Evolutionary conservation across 2,888 invertebrate species (phyloP).

Genomic region (Drosophila setosimentum): DNA sequence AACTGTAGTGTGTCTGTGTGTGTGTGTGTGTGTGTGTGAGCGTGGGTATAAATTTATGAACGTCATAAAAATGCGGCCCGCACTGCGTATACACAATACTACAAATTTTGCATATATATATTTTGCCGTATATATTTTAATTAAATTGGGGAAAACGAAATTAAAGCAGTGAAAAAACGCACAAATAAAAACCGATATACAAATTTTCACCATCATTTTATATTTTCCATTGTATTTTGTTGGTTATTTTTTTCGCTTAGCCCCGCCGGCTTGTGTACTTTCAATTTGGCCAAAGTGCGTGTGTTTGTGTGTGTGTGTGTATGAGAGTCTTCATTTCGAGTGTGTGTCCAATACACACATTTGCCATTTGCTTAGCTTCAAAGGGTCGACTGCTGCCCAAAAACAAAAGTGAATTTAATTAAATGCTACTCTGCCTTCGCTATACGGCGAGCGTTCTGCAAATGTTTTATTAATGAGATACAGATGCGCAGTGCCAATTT

Average conservation of each 20-base stretch:
- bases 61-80: conserved; percentile 55
- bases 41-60: conserved; percentile 39
- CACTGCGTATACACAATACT: conserved; percentile 68
- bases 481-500: conserved; percentile 8
- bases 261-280: conserved; percentile 65
- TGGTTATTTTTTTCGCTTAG: conserved; percentile 37
- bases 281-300: conserved; percentile 55
- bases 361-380: conserved; percentile 16
- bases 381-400: conserved; percentile 10
- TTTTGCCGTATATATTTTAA: conserved; percentile 67
- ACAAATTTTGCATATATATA: conserved; percentile 14
- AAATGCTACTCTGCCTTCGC: conserved; percentile 17
- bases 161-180: conserved; percentile 15
- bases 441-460: not conserved
- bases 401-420: conserved; percentile 47
- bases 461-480: conserved; percentile 51
- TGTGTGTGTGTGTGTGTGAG: conserved; percentile 8
- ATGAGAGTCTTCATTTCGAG: conserved; percentile 4
- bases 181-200: conserved; percentile 27
- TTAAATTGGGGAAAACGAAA: conserved; percentile 55
- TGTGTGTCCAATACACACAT: conserved; percentile 36
- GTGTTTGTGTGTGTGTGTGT: conserved; percentile 1
- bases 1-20: not conserved
- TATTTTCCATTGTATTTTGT: conserved; percentile 18
- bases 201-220: conserved; percentile 40